Conservation (phyloP, 1,140 invertebrate genomes). For the Platyscapa corneri region DNA sequence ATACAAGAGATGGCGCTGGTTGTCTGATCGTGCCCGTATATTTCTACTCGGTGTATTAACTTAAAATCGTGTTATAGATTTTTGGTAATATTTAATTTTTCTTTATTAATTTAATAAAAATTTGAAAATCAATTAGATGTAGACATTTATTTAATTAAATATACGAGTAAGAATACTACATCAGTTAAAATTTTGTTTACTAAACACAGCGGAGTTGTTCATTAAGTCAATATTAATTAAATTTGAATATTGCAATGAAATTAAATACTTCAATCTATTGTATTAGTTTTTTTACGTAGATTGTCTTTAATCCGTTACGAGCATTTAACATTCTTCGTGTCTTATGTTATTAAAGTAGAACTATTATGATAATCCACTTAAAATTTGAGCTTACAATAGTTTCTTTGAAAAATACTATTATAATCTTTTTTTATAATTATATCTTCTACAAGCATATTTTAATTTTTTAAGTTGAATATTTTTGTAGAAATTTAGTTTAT, state of each 20-base stretch:
- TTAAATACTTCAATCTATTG: no score
- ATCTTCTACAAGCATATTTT: not conserved
- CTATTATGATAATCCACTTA: slow-evolving; percentile 35
- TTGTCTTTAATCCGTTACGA: no score
- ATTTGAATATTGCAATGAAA: not conserved
- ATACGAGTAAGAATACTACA: not conserved
- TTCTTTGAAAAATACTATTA: not conserved
- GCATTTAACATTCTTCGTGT: not conserved
- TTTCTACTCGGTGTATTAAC: not conserved
- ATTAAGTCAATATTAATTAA: not conserved
- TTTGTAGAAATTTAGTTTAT: not conserved
- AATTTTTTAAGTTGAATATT: not conserved
- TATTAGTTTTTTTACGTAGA: no score
- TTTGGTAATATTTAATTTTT: not conserved
- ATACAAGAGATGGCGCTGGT: slow-evolving; percentile 62
- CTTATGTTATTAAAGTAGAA: slow-evolving; percentile 50
- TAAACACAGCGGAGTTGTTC: not conserved
- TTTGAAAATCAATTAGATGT: not conserved
- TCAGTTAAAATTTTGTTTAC: not conserved
- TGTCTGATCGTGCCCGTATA: slow-evolving; percentile 17
- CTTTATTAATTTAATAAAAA: not conserved
- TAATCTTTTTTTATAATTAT: not conserved
- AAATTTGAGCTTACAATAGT: not conserved
- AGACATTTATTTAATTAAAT: not conserved
- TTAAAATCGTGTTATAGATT: not conserved